Base-by-base conservation (phyloP, 2,113 vertebrate genomes). In the Cinclus mexicanus region DNA sequence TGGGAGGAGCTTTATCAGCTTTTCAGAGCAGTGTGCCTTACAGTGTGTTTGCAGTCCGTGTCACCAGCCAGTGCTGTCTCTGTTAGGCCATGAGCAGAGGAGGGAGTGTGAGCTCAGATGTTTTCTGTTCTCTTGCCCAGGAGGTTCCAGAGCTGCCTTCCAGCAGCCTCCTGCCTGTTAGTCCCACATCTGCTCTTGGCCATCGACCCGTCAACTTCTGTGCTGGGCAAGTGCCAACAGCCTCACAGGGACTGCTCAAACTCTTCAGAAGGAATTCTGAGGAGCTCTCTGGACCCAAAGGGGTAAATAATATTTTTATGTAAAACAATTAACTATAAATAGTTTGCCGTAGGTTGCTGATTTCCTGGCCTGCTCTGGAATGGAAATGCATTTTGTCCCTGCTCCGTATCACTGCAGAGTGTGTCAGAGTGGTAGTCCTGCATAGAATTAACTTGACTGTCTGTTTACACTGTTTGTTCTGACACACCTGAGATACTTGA, bases 181-280 rank as follows among this genome's bases (percentile, higher is more conserved):
- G 97, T 37, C 93, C 92, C 20, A 87, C 80, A 0, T 94, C 97
- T 20, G 90, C 94, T 50, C 76, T 97, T 8, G 89, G 96, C 44
- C 84, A 82, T 28, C 65, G 19, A 65, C 93, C 95, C 6, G 88
- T 59, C 41, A 98, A 92, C 29, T 98, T 98, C 93, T 98, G 94
- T 86, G 97, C 97, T 0, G 92, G 97, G 5, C 97, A 98, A 20
- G 98, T 98, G 25, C 99, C 99, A n/a, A 99, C 99, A 0, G 98
- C 99, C 67, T 98, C 98, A 1, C 98, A 99, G 82, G 98, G 99
- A 42, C 98, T 99, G 9, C 98, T 99, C 83, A 98, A 98, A 90
- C 98, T 99, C 49, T 99, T 99, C 97, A 98, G 98, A 75, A 97
- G 92, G 49, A 98, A 98, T n/a, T 78, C 92, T 0, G 97, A 99